Conservation (phyloP, 2,888 invertebrate species). For the Lumbricus terrestris region DNA sequence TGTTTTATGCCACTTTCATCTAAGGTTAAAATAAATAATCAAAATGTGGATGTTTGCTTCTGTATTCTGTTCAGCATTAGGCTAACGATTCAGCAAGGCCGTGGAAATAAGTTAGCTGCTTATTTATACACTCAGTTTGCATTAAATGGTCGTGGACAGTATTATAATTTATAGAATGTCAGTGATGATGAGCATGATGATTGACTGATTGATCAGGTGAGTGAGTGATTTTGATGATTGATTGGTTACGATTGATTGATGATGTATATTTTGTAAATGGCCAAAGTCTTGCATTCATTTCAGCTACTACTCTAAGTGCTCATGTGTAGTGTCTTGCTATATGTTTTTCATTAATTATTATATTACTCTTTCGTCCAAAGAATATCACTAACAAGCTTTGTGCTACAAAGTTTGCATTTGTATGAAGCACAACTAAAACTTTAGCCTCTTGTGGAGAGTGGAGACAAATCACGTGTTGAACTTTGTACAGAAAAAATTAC, state of each 20-base stretch:
- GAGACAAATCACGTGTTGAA: background rate
- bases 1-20: background rate
- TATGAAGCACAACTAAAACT: background rate
- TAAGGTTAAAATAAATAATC: background rate
- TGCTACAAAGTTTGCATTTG: background rate
- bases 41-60: background rate
- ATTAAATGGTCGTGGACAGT: background rate
- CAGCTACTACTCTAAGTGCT: background rate
- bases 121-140: background rate
- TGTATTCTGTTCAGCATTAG: background rate
- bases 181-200: background rate
- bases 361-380: background rate
- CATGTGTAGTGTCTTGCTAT: background rate
- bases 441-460: background rate
- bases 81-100: background rate
- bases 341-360: background rate
- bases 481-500: background rate
- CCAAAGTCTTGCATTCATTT: background rate
- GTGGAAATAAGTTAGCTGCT: background rate
- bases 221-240: background rate
- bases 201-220: no score
- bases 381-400: background rate
- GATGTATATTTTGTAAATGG: background rate
- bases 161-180: conserved; percentile 3
- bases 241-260: no score